phyloP scores from a whole-genome alignment of 1,140 invertebrate genomes.

The Drosophila watanabei region DNA sequence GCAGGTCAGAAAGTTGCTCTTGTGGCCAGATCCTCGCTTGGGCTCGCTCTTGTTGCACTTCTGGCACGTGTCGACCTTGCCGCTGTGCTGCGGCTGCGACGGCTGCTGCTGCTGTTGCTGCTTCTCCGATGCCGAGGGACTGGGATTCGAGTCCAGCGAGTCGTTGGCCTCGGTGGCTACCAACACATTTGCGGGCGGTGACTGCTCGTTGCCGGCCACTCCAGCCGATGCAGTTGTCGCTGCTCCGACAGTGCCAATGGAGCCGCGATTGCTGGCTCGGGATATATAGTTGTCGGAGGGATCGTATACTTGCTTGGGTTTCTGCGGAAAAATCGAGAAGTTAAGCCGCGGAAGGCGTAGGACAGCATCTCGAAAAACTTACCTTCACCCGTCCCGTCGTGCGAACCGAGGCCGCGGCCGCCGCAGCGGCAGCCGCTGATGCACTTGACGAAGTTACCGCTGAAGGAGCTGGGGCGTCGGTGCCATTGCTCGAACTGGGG shows the following conservation, averaged over 20 bases:
- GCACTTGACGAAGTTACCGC: not conserved
- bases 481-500: conserved; percentile 39
- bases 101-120: not conserved
- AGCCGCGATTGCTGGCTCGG: conserved; percentile 69
- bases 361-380: not conserved
- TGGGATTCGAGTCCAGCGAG: conserved; percentile 29
- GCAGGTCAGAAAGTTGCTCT: conserved; percentile 70
- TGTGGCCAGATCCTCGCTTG: conserved; percentile 68
- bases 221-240: not conserved
- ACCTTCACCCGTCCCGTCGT: conserved; percentile 83
- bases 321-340: conserved; percentile 28
- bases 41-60: conserved; percentile 69
- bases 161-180: conserved; percentile 13
- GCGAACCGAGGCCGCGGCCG: conserved; percentile 52
- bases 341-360: not conserved
- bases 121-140: conserved; percentile 12
- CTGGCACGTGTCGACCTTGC: conserved; percentile 60
- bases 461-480: conserved; percentile 28
- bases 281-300: conserved; percentile 91
- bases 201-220: not conserved
- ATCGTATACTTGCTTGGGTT: conserved; percentile 89
- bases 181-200: not conserved
- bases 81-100: not conserved
- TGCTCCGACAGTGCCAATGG: not conserved
- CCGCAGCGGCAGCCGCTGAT: conserved; percentile 1